These are phyloP conservation scores for Myotis vivesi DNA, from an alignment of 2,797 vertebrate species.

Conservation along the genomic window DNA sequence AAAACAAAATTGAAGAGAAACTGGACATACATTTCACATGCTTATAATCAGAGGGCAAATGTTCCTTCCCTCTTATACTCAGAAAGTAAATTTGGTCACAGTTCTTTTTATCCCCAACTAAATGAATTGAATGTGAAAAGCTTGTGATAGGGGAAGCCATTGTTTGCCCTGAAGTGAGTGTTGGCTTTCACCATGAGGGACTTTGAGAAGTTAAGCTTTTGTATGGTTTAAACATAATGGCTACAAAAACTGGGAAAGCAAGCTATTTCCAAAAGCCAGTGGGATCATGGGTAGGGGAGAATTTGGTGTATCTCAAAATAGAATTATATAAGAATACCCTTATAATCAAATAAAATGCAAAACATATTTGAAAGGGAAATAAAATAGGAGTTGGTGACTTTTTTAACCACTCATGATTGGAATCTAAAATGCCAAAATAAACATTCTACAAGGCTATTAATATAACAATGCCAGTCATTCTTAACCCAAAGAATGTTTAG, in stretches of 20 bases:
- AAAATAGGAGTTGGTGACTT: not conserved
- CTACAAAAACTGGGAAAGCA: not conserved
- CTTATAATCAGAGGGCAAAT: not conserved
- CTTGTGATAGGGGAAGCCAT: not conserved
- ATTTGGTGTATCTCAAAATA: not conserved
- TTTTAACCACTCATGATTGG: slow-evolving; percentile 49
- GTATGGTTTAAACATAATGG: not conserved
- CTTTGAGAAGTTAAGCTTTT: not conserved
- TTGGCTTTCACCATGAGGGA: not conserved
- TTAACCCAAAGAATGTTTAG: slow-evolving; percentile 70
- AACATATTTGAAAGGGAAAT: slow-evolving; percentile 42
- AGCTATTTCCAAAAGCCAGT: not conserved
- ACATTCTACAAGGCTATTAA: not conserved
- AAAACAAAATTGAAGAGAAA: not conserved
- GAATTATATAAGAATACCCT: not conserved
- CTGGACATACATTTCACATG: not conserved
- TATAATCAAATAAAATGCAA: not conserved
- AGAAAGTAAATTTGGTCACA: not conserved
- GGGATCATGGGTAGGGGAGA: not conserved
- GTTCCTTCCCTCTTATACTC: not conserved
- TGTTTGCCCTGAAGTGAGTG: not conserved
- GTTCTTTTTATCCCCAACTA: not conserved
- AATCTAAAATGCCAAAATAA: slow-evolving; percentile 65
- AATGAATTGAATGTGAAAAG: not conserved
- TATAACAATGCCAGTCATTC: slow-evolving; percentile 42